Conservation (phyloP, 2,113 vertebrate species). For the Hepsetus odoe region DNA sequence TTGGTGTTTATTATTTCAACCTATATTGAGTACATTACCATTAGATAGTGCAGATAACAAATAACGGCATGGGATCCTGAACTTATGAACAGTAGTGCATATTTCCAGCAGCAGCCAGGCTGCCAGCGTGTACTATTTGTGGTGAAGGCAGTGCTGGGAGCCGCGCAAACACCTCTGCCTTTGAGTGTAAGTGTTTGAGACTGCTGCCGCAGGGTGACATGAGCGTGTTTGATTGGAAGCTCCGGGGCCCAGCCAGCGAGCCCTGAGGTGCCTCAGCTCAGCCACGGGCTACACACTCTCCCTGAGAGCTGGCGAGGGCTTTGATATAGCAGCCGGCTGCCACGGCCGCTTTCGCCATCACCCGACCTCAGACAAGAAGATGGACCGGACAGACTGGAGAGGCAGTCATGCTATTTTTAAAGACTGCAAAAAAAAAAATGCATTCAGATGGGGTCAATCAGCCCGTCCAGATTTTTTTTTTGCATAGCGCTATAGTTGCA, state of each 20-base stretch:
- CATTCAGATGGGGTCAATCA: too few species aligned
- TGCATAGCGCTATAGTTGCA: too few species aligned
- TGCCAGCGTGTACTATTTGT: conserved; percentile 44
- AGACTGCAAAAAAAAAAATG: too few species aligned
- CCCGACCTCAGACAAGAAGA: conserved; percentile 15
- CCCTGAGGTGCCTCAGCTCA: conserved; percentile 52
- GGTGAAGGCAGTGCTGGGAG: conserved; percentile 39
- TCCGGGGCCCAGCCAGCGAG: conserved; percentile 60
- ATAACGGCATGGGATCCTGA: neutral
- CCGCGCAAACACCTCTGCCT: conserved; percentile 44
- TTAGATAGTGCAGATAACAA: neutral
- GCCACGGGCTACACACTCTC: conserved; percentile 54
- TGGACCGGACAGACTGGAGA: conserved; percentile 26
- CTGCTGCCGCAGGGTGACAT: conserved; percentile 63
- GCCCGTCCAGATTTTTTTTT: too few species aligned
- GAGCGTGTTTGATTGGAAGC: conserved; percentile 65
- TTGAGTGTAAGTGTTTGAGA: conserved; percentile 60
- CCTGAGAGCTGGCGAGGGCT: conserved; percentile 32
- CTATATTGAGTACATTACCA: too few species aligned
- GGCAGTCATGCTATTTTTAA: neutral
- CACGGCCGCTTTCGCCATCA: conserved; percentile 30
- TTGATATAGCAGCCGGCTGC: conserved; percentile 26
- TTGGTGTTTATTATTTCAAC: too few species aligned
- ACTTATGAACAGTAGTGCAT: neutral
- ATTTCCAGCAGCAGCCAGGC: conserved; percentile 13